Evolutionary conservation across 1,140 invertebrate species (phyloP).

Genomic region (Gonioctena quinquepunctata): DNA sequence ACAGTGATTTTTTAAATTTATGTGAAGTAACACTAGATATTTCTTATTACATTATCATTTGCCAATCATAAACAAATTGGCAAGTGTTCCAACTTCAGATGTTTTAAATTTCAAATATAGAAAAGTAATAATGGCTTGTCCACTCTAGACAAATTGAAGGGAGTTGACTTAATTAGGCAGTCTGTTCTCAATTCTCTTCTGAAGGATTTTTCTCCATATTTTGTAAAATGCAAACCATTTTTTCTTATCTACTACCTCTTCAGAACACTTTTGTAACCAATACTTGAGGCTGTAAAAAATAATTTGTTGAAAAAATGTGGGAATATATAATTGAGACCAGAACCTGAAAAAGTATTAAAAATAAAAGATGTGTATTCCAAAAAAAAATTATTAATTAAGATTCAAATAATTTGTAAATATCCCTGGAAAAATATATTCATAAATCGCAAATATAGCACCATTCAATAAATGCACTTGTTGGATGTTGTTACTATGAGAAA

Average conservation of each 20-base stretch:
- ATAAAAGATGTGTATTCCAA: neutral
- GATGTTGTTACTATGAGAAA: neutral
- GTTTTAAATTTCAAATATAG: no score
- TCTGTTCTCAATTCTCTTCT: neutral
- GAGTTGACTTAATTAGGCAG: neutral
- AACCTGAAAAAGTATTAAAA: neutral
- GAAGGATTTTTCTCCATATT: constrained; percentile 1
- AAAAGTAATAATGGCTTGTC: no score
- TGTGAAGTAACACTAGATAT: no score
- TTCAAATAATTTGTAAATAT: neutral
- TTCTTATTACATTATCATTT: no score
- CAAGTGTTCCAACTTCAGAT: no score
- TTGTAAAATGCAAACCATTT: neutral
- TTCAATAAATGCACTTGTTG: neutral
- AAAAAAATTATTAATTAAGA: neutral
- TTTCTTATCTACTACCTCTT: neutral
- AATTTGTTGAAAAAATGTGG: neutral
- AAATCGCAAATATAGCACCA: neutral
- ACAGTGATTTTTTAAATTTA: no score
- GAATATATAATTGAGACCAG: neutral
- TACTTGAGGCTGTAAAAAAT: constrained; percentile 13
- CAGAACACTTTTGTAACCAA: constrained; percentile 4
- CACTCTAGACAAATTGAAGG: no score
- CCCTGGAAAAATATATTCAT: neutral
- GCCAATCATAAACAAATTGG: no score